Conservation (phyloP, 1,140 invertebrate species). For the Micrasema minimum region DNA sequence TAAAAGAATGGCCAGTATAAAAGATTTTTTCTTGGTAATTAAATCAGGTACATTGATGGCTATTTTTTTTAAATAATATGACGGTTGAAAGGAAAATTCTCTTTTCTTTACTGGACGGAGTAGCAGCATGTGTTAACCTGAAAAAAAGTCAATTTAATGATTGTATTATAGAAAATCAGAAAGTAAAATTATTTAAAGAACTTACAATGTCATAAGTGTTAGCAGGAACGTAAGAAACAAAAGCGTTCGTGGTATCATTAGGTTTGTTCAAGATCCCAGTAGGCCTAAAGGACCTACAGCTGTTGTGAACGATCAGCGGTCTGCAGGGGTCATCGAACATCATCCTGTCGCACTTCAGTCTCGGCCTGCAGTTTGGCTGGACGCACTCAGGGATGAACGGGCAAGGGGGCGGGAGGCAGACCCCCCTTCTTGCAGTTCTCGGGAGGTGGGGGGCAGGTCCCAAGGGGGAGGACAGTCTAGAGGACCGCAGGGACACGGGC, state of each 20-base stretch:
- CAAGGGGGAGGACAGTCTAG: not conserved
- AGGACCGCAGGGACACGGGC: not conserved
- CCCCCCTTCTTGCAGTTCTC: slow-evolving; percentile 2
- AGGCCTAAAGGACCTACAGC: slow-evolving; percentile 20
- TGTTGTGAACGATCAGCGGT: slow-evolving; percentile 19
- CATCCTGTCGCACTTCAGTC: not conserved
- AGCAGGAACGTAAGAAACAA: slow-evolving; percentile 9
- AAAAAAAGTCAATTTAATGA: not conserved
- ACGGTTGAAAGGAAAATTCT: not conserved
- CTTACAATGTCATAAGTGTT: slow-evolving; percentile 25
- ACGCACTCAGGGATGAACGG: slow-evolving; percentile 13
- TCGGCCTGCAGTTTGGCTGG: slow-evolving; percentile 6
- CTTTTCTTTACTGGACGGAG: not conserved
- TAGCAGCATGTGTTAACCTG: slow-evolving; percentile 20
- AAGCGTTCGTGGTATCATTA: not conserved
- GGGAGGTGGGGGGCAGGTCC: not conserved
- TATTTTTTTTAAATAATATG: not conserved
- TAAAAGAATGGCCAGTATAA: too few relatives aligned
- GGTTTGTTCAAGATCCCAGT: slow-evolving; percentile 8
- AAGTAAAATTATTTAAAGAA: not conserved
- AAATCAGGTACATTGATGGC: too few relatives aligned
- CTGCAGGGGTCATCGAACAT: slow-evolving; percentile 29
- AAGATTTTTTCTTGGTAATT: too few relatives aligned
- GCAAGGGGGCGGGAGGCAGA: slow-evolving; percentile 11
- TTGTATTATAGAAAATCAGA: not conserved